Percentiles rank a stretch among this genome's conserved stretches.
phyloP scores from a whole-genome alignment of 2,888 invertebrate genomes.

The Drosophila suboccidentalis region DNA sequence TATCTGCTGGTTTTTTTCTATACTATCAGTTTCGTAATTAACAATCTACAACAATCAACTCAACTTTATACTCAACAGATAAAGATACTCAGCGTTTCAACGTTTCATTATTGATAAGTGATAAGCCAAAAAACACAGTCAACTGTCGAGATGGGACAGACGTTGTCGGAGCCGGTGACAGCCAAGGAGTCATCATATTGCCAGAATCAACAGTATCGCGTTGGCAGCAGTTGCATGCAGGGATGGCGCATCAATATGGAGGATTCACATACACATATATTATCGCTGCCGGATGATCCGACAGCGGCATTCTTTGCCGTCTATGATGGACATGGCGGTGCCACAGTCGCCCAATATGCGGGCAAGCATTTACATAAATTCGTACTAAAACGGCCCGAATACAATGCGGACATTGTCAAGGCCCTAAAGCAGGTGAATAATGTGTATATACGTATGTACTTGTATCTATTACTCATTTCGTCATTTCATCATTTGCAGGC shows the following conservation, averaged over 20 bases:
- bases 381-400: constrained; percentile 93
- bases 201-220: constrained; percentile 89
- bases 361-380: constrained; percentile 97
- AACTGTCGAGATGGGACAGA: constrained; percentile 93
- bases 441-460: no score
- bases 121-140: constrained; percentile 24
- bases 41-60: constrained; percentile 21
- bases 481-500: constrained; percentile 86
- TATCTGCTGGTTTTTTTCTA: constrained; percentile 22
- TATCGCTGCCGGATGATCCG: constrained; percentile 96
- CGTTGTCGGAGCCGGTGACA: constrained; percentile 98
- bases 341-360: constrained; percentile 96
- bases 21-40: constrained; percentile 28
- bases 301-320: constrained; percentile 98
- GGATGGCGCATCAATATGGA: constrained; percentile 99
- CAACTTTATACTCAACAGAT: constrained; percentile 28
- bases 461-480: constrained; percentile 5
- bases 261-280: constrained; percentile 98
- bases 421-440: constrained; percentile 90
- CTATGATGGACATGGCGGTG: constrained; percentile 91
- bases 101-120: constrained; percentile 42
- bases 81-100: constrained; percentile 33
- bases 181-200: constrained; percentile 94
- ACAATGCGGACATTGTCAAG: constrained; percentile 92
- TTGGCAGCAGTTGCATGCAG: constrained; percentile 99